phyloP scores from a whole-genome alignment of 2,888 invertebrate species.

The Scelioninae gen. 2 region DNA sequence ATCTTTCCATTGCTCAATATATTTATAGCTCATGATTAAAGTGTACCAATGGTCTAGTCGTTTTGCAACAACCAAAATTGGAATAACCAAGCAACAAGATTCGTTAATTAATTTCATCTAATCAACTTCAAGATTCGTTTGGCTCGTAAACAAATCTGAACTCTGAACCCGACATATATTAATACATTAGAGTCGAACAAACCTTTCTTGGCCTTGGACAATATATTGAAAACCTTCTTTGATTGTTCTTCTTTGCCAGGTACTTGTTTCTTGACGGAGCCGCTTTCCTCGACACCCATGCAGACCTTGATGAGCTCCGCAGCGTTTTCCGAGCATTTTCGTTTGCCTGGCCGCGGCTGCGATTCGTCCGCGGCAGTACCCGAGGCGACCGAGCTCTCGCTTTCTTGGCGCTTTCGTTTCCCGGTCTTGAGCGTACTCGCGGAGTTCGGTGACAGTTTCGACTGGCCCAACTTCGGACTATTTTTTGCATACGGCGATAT shows the following conservation, averaged over 20 bases:
- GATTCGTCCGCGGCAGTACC: constrained; percentile 78
- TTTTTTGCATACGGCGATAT: constrained; percentile 75
- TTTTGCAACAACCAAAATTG: too few relatives aligned
- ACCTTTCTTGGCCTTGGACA: constrained; percentile 74
- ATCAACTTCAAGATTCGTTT: too few relatives aligned
- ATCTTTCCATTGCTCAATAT: too few relatives aligned
- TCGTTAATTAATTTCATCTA: too few relatives aligned
- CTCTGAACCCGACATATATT: too few relatives aligned
- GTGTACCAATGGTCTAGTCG: too few relatives aligned
- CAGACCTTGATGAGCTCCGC: constrained; percentile 79
- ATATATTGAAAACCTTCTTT: constrained; percentile 73
- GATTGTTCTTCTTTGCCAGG: constrained; percentile 73
- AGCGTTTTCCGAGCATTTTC: constrained; percentile 80
- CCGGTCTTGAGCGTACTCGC: constrained; percentile 71
- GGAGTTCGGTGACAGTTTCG: constrained; percentile 68
- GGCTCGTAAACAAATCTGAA: too few relatives aligned
- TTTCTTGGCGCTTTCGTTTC: constrained; percentile 87
- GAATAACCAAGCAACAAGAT: too few relatives aligned
- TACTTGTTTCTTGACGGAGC: constrained; percentile 75
- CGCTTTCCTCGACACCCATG: constrained; percentile 76
- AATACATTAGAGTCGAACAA: too few relatives aligned
- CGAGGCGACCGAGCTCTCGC: constrained; percentile 84
- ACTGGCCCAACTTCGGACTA: constrained; percentile 72
- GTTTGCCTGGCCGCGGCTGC: constrained; percentile 76
- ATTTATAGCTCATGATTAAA: too few relatives aligned